Base-by-base conservation (phyloP, 2,113 vertebrate species). In the Nothobranchius furzeri region DNA sequence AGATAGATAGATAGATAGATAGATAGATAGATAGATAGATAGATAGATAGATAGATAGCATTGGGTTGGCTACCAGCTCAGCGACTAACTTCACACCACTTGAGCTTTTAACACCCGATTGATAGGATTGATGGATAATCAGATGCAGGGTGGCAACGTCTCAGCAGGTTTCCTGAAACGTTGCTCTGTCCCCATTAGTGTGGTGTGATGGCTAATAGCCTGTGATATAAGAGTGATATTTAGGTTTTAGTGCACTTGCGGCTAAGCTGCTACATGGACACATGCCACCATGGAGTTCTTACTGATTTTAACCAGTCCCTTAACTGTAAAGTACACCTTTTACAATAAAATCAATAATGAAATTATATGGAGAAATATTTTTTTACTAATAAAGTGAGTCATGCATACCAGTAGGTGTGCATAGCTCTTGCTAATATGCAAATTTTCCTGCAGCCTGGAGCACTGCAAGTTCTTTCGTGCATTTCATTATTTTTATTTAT, bases 41-140 rank as follows among this genome's bases (percentile, higher is more conserved):
- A 30, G 25, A 30, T 30, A 30, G 25, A 30, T 30, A 30, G 25
- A 30, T 30, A 30, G 25, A 30, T 30, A 30, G 25, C 4, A 30
- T 30, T 30, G 30, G 30, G 30, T 30, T 30, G 30, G 30, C 30
- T 30, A 30, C 30, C 30, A 49, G 64, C 43, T 49, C 20, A 42
- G 3, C 4, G 40, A 45, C 53, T 49, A 60, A 49, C 36, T 53
- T 73, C 25, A 10, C 51, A 37, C 10, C 64, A 40, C 48, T 67
- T 80, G 68, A 79, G 55, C 65, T 80, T 55, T 61, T 64, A 74
- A 80, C 52, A 67, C 81, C 61, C 45, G 20, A 43, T 37, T 57
- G n/a, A 57, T 42, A 8, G 64, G 83, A 78, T 71, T 76, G 75
- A 47, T 60, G 64, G 74, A 64, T 78, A 73, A 83, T 81, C 77